Evolutionary conservation across 1,140 invertebrate species (phyloP), one percentile per base, ranked within the genome.

Genomic region (Bombus soroeensis): DNA sequence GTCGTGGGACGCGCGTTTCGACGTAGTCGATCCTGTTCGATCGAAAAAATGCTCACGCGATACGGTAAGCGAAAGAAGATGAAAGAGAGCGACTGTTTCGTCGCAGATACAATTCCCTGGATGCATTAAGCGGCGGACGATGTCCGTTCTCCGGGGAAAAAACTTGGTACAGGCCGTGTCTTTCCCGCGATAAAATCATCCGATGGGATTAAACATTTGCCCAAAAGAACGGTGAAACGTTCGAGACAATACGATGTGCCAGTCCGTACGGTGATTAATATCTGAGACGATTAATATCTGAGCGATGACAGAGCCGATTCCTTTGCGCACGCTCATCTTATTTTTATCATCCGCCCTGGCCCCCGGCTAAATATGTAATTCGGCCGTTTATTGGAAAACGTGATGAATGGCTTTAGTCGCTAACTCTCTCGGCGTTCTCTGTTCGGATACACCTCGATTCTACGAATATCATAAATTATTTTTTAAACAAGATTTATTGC

Each of bases 201-300:
- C 25, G 32, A 28, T 37, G n/a, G 43, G 43, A 77, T 70, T 47
- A 70, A 68, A 74, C n/a, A 32, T 70, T 83, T 37, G 59, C 12
- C 34, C 41, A 18, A 53, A 83, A 76, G 43, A 75, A 47, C 43
- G 15, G 3, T 15, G 72, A 53, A 76, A 68, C 41, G 41, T 75
- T 70, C 32, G 12, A 39, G 12, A 83, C 72, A 76, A 75, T 76
- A 25, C 41, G 18, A 53, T 34, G 25, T n/a, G 73, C 32, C 62
- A n/a, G 43, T 53, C 28, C 28, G 28, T 3, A 15, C 47, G 53
- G 39, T 82, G 80, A 82, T 82, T 74, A 74, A 82, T 82, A 75
- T 43, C 80, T 22, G 18, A 28, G n/a, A 57, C 18, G 73, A 83
- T 83, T 76, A 77, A 83, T 77, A 68, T 83, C n/a, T 43, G 43